Percentiles rank a stretch among this genome's conserved stretches.
These are phyloP conservation scores for Eubasilissa regina DNA, from an alignment of 1,140 invertebrate species.

Conservation along the genomic window DNA sequence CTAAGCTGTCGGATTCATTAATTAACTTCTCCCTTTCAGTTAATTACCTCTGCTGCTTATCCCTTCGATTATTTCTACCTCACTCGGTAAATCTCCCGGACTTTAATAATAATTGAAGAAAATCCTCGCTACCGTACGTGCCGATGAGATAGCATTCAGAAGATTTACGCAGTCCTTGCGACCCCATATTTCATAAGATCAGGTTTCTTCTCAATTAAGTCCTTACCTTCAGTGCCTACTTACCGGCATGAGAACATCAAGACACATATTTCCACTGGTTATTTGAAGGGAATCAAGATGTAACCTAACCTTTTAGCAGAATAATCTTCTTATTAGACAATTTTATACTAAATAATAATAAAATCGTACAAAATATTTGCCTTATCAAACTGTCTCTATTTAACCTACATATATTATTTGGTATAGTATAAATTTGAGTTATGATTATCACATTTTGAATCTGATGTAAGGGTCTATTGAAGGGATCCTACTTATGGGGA, in stretches of 20 bases:
- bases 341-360: too few species aligned
- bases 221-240: slow-evolving; percentile 7
- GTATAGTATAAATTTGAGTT: too few species aligned
- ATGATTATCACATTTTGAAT: too few species aligned
- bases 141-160: neutral
- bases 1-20: slow-evolving; percentile 19
- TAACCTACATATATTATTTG: too few species aligned
- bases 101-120: slow-evolving; percentile 10
- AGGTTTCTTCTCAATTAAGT: slow-evolving; percentile 21
- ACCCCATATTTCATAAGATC: slow-evolving; percentile 18
- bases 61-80: slow-evolving; percentile 8
- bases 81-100: neutral
- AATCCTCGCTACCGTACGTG: slow-evolving; percentile 6
- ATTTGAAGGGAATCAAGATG: neutral
- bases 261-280: neutral
- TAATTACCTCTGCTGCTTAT: slow-evolving; percentile 17
- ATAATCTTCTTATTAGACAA: too few species aligned
- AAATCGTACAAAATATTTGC: too few species aligned
- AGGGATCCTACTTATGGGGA: too few species aligned
- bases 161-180: slow-evolving; percentile 11
- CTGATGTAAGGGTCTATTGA: too few species aligned
- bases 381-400: too few species aligned
- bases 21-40: slow-evolving; percentile 2
- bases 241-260: neutral
- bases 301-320: too few species aligned